These are phyloP conservation scores for Vireo griseus DNA, from an alignment of 2,797 vertebrate species.

Conservation along the genomic window DNA sequence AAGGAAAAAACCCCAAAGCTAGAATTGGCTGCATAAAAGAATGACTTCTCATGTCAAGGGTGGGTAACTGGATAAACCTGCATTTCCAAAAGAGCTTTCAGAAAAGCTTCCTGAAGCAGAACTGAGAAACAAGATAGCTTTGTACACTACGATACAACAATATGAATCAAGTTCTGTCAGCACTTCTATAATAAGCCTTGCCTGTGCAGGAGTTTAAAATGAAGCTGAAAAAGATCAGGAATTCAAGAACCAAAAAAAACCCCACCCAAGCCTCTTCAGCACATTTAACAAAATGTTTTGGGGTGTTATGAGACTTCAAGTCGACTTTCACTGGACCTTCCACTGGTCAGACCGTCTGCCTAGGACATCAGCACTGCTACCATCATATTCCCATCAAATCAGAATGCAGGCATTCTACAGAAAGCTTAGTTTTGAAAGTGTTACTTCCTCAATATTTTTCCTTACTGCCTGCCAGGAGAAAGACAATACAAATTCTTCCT, in stretches of 20 bases:
- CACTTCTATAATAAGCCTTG: neutral
- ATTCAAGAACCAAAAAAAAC: neutral
- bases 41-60: neutral
- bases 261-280: neutral
- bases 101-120: slow-evolving; percentile 25
- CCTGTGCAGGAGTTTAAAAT: neutral
- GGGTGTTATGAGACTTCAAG: neutral
- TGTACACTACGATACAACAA: neutral
- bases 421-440: neutral
- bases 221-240: neutral
- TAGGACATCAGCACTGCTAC: neutral
- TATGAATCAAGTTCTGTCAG: neutral
- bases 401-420: neutral
- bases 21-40: neutral
- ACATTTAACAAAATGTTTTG: neutral
- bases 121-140: slow-evolving; percentile 46
- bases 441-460: neutral
- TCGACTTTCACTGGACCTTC: neutral
- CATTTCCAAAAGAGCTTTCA: slow-evolving; percentile 42
- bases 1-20: accelerated
- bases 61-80: slow-evolving; percentile 55
- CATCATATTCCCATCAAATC: neutral
- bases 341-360: neutral
- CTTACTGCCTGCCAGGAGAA: neutral
- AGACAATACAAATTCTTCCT: neutral